A percentile compares a stretch with the other conserved stretches of the same genome.
Evolutionary conservation across 2,888 invertebrate species (phyloP).

Genomic region (Amphipyra tragopoginis): DNA sequence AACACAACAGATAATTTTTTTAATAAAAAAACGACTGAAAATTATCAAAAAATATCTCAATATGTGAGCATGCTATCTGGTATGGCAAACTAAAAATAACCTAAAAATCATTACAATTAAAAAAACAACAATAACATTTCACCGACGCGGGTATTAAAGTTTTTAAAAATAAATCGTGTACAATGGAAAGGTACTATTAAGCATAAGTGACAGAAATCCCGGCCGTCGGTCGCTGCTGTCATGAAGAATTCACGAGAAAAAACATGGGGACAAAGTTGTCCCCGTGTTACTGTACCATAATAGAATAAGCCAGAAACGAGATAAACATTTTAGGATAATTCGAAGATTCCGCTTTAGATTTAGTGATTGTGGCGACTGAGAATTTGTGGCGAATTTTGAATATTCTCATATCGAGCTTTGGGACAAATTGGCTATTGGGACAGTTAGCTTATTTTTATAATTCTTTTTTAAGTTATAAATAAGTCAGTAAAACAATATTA

Average conservation of each 20-base stretch:
- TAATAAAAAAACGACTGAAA: too few species aligned
- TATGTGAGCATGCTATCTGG: too few species aligned
- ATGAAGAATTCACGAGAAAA: slow-evolving; percentile 55
- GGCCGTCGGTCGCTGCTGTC: slow-evolving; percentile 39
- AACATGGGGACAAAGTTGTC: slow-evolving; percentile 8
- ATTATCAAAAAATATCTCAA: too few species aligned
- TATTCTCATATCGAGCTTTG: background rate
- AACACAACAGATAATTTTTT: too few species aligned
- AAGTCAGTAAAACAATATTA: too few species aligned
- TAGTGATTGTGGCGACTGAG: background rate
- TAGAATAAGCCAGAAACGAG: slow-evolving; percentile 34
- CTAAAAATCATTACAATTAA: slow-evolving; percentile 33
- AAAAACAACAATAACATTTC: slow-evolving; percentile 16
- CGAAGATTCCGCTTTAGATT: slow-evolving; percentile 16
- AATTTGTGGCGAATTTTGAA: slow-evolving; percentile 4
- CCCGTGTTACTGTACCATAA: slow-evolving; percentile 8
- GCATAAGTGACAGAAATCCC: slow-evolving; percentile 52
- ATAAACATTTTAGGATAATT: slow-evolving; percentile 23
- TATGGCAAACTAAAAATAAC: too few species aligned
- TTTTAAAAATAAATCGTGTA: slow-evolving; percentile 55
- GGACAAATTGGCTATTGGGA: too few species aligned
- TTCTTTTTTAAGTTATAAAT: too few species aligned
- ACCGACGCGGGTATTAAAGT: slow-evolving; percentile 3
- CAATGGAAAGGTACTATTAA: slow-evolving; percentile 52
- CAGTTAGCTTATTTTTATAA: too few species aligned